These are phyloP conservation scores for Natrix natrix DNA, from an alignment of 2,797 vertebrate genomes.

Conservation along the genomic window DNA sequence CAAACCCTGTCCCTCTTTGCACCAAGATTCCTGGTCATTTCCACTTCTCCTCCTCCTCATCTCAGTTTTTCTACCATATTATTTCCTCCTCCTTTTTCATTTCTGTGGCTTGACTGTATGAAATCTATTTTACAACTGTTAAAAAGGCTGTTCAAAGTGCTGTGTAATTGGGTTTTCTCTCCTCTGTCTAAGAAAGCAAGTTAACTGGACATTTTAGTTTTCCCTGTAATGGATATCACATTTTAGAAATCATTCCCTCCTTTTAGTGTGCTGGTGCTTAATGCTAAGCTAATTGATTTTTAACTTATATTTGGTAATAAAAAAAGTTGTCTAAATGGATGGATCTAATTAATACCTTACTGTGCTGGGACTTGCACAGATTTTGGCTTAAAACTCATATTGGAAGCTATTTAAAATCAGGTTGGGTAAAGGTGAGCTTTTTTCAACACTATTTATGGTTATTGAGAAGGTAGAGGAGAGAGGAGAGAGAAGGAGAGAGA, in stretches of 20 bases:
- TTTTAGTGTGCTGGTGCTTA: constrained; percentile 19
- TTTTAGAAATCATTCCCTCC: constrained; percentile 3
- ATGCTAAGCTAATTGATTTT: constrained; percentile 48
- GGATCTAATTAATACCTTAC: constrained; percentile 38
- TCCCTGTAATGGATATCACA: constrained; percentile 13
- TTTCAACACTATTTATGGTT: neutral
- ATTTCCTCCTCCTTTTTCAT: neutral
- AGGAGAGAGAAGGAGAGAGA: neutral
- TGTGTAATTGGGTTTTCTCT: constrained; percentile 32
- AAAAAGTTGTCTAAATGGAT: constrained; percentile 41
- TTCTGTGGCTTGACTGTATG: constrained; percentile 22
- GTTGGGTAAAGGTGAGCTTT: neutral
- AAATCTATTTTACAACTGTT: constrained; percentile 46
- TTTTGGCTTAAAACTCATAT: constrained; percentile 15
- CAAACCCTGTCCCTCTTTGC: neutral
- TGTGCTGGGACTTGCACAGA: constrained; percentile 31
- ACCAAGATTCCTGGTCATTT: neutral
- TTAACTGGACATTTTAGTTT: constrained; percentile 11
- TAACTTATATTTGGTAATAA: constrained; percentile 49
- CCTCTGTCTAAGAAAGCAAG: constrained; percentile 11
- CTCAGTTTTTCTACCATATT: constrained; percentile 19
- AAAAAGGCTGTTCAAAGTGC: constrained; percentile 54
- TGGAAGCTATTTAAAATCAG: constrained; percentile 17
- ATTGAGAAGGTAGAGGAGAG: neutral
- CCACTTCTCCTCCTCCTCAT: neutral